phyloP scores from a whole-genome alignment of 2,888 invertebrate species.

The Thymelicus sylvestris region DNA sequence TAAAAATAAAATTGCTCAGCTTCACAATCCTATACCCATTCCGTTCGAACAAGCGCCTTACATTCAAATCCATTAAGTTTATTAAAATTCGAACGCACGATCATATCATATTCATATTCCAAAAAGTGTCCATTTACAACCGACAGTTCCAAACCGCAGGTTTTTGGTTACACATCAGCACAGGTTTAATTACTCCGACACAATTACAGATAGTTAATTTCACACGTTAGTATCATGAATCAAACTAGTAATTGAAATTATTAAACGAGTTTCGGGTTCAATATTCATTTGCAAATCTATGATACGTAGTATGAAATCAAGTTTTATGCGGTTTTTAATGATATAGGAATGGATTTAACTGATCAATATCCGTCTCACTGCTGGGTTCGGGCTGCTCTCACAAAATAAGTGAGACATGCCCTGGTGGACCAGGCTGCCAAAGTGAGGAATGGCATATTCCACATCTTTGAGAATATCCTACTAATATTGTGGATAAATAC shows the following conservation, averaged over 20 bases:
- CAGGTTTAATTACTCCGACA: neutral
- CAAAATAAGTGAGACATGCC: no score
- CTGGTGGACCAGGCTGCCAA: no score
- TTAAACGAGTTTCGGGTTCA: neutral
- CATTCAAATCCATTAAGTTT: slow-evolving; percentile 33
- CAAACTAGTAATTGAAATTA: slow-evolving; percentile 20
- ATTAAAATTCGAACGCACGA: slow-evolving; percentile 37
- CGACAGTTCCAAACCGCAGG: slow-evolving; percentile 9
- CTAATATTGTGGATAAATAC: no score
- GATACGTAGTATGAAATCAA: neutral
- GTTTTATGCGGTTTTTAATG: neutral
- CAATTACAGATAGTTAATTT: slow-evolving; percentile 12
- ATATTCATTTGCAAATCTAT: slow-evolving; percentile 3
- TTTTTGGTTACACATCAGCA: neutral
- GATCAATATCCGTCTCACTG: no score
- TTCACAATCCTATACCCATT: no score
- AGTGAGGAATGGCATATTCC: no score
- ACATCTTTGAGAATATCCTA: no score
- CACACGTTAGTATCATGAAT: neutral
- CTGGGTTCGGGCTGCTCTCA: no score
- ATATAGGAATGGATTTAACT: no score
- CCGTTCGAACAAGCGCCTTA: neutral
- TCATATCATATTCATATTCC: slow-evolving; percentile 8
- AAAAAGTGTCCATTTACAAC: slow-evolving; percentile 8
- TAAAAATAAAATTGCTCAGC: no score